A percentile compares a stretch with the other conserved stretches of the same genome.
Conservation (phyloP, 2,888 invertebrate genomes). For the Pyrrhosoma nymphula region DNA sequence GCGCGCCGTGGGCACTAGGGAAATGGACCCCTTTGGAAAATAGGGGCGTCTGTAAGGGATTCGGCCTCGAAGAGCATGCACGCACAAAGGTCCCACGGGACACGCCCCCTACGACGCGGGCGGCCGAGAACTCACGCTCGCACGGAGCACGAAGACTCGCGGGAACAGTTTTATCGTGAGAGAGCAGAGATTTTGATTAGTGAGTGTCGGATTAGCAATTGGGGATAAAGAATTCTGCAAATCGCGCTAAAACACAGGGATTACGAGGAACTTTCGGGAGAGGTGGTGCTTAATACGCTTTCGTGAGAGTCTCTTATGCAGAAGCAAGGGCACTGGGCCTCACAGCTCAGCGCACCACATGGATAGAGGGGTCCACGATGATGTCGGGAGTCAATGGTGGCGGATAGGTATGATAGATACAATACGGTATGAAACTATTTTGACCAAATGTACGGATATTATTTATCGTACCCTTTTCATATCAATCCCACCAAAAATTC, state of each 20-base stretch:
- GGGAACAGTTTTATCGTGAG: no score
- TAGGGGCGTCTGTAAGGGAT: not conserved
- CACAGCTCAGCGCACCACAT: no score
- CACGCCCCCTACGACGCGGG: not conserved
- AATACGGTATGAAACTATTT: no score
- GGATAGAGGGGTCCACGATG: no score
- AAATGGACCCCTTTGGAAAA: not conserved
- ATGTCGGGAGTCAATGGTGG: no score
- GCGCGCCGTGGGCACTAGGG: not conserved
- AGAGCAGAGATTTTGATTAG: not conserved
- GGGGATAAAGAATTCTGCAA: no score
- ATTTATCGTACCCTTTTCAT: no score
- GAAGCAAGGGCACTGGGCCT: no score
- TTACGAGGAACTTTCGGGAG: not conserved
- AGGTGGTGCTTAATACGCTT: not conserved
- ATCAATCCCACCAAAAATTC: no score
- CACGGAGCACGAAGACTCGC: not conserved
- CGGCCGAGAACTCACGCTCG: not conserved
- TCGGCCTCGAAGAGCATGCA: not conserved
- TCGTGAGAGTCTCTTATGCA: no score
- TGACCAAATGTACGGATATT: no score
- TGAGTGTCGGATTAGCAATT: not conserved
- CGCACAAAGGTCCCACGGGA: not conserved
- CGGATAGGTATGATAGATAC: no score
- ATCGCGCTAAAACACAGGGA: not conserved